Evolutionary conservation across 2,888 invertebrate genomes (phyloP), one percentile per base, ranked within the genome.

Genomic region (Pammene aurita): DNA sequence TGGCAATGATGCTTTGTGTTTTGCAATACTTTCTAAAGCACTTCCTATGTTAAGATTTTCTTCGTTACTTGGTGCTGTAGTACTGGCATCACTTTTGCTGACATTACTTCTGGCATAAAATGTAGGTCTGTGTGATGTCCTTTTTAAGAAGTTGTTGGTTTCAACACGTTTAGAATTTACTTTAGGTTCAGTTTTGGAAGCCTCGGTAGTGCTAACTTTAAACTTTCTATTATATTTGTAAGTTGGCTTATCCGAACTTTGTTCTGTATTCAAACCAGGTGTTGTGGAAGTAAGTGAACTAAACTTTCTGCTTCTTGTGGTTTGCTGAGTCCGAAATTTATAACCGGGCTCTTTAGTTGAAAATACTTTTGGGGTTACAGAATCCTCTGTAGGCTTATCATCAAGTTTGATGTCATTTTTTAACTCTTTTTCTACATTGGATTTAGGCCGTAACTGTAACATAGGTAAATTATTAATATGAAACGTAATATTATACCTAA

Each of bases 151-250:
- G 61, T 74, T 80, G 64, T 72, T 83, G 34, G 75, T 73, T 73
- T 85, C 86, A 56, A 79, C 68, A 38, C 75, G 76, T 77, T 82
- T 87, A 35, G 50, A 79, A 73, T 84, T 84, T 35, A 72, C 69
- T 61, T 75, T 68, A 16, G 66, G 77, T 69, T 84, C 85, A 55
- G 69, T 69, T 67, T 76, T 81, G 5, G 88, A 77, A 56, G 79
- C 64, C 69, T 81, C 84, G 13, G 85, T 84, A 34, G 87, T 82
- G 34, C 84, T 81, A 14, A 77, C 72, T 81, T 90, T 90, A 56
- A 86, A 83, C 79, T 89, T 92, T 79, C 91, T 85, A 65, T 75
- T 90, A 72, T 83, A 92, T 76, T 90, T 92, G 38, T 82, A 84
- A 11, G 74, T 62, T 11, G 80, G 76, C 75, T 82, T 87, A 76